phyloP scores from a whole-genome alignment of 2,888 invertebrate genomes.

The Chalcosyrphus nemorum region DNA sequence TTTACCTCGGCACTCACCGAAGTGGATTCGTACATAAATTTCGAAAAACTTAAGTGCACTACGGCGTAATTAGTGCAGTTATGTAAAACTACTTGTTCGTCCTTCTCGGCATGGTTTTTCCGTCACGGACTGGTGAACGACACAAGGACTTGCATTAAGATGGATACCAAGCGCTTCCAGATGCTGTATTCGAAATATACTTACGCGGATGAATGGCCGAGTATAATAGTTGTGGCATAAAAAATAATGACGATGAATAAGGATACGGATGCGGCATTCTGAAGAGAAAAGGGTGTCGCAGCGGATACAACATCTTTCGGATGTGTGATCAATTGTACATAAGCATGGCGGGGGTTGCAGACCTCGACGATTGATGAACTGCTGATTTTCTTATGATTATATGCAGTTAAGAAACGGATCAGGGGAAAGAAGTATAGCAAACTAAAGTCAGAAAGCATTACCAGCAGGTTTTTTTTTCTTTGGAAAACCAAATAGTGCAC shows the following conservation, averaged over 20 bases:
- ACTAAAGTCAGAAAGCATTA: too few relatives aligned
- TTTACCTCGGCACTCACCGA: constrained; percentile 10
- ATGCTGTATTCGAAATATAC: constrained; percentile 48
- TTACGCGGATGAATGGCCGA: constrained; percentile 59
- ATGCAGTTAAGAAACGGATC: too few relatives aligned
- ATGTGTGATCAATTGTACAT: too few relatives aligned
- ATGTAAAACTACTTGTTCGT: constrained; percentile 30
- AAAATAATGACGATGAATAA: constrained; percentile 54
- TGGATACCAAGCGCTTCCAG: constrained; percentile 23
- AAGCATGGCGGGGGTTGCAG: too few relatives aligned
- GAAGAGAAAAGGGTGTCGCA: background rate
- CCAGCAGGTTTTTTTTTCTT: too few relatives aligned
- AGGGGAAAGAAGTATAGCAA: too few relatives aligned
- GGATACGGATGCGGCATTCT: background rate
- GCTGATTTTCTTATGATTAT: too few relatives aligned
- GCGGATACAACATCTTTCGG: too few relatives aligned
- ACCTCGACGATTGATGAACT: too few relatives aligned
- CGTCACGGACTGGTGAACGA: constrained; percentile 16
- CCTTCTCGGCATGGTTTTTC: background rate
- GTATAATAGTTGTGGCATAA: constrained; percentile 38
- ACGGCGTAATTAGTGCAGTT: constrained; percentile 67
- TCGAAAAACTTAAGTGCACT: constrained; percentile 62
- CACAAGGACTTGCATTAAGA: constrained; percentile 41
- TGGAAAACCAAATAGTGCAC: background rate
- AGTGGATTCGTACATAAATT: constrained; percentile 61